Evolutionary conservation across 1,140 invertebrate species (phyloP).

Genomic region (Drosophila yakuba): DNA sequence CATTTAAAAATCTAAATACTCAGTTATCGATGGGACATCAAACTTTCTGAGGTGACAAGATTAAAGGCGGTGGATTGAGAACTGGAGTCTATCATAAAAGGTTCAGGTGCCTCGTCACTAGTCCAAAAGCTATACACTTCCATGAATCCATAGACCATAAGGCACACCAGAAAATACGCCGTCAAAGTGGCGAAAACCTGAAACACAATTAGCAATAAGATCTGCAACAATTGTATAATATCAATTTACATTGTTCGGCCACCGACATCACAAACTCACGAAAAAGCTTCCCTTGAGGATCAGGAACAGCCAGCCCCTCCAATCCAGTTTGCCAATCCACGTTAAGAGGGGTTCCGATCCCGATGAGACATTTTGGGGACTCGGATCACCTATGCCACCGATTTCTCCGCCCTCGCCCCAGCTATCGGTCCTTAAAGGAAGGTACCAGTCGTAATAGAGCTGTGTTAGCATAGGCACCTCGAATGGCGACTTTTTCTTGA

Average conservation of each 20-base stretch:
- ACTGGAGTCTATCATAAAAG: conserved; percentile 20
- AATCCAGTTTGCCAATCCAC: conserved; percentile 2
- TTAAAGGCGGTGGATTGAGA: conserved; percentile 2
- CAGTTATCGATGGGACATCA: conserved; percentile 52
- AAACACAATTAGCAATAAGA: conserved; percentile 64
- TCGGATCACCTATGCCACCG: neutral
- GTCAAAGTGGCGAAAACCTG: conserved; percentile 45
- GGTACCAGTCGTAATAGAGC: conserved; percentile 64
- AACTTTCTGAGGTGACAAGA: conserved; percentile 53
- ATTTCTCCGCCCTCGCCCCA: neutral
- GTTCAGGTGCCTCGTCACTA: neutral
- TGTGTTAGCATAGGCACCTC: conserved; percentile 32
- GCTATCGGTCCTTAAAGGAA: conserved; percentile 35
- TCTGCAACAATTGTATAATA: conserved; percentile 52
- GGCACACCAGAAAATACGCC: conserved; percentile 42
- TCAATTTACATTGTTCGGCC: conserved; percentile 3
- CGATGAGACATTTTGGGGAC: conserved; percentile 2
- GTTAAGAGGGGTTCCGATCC: conserved; percentile 3
- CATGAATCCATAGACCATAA: conserved; percentile 35
- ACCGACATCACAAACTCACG: conserved; percentile 55
- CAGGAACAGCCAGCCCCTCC: conserved; percentile 21
- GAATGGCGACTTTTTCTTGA: conserved; percentile 32
- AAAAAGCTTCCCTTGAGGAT: conserved; percentile 16
- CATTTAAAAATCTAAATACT: neutral
- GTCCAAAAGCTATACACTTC: conserved; percentile 30